These are phyloP conservation scores for Camponotus pennsylvanicus DNA, from an alignment of 1,140 invertebrate species.

Conservation along the genomic window DNA sequence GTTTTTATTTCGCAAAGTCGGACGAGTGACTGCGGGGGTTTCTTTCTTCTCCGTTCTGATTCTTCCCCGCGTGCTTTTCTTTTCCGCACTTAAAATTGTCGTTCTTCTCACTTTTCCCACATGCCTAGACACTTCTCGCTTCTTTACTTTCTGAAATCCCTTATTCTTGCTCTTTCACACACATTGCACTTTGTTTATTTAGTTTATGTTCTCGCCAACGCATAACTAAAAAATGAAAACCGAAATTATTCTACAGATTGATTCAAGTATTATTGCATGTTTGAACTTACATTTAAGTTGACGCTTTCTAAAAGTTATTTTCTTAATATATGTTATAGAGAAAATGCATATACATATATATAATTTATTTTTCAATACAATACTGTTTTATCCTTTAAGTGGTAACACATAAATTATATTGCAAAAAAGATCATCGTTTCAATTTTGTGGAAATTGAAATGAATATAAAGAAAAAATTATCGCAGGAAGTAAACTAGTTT, in stretches of 20 bases:
- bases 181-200: constrained; percentile 67
- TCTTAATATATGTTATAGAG: too few relatives aligned
- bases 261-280: not conserved
- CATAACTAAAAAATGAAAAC: constrained; percentile 43
- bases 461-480: not conserved
- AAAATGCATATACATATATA: too few relatives aligned
- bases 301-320: too few relatives aligned
- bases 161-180: constrained; percentile 5
- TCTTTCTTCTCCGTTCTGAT: constrained; percentile 60
- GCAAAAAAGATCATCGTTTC: not conserved
- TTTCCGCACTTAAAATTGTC: constrained; percentile 23
- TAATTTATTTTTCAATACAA: too few relatives aligned
- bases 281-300: not conserved
- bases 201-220: not conserved
- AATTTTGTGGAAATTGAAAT: not conserved
- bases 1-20: constrained; percentile 84
- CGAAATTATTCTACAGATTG: not conserved
- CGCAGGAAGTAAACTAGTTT: not conserved
- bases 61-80: constrained; percentile 17
- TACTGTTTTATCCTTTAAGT: too few relatives aligned
- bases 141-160: constrained; percentile 68
- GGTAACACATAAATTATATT: not conserved
- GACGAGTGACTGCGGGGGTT: constrained; percentile 78
- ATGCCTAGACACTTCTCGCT: constrained; percentile 42
- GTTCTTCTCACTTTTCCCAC: constrained; percentile 38